These are phyloP conservation scores for Falco cherrug DNA, from an alignment of 2,797 vertebrate species.

Conservation along the genomic window DNA sequence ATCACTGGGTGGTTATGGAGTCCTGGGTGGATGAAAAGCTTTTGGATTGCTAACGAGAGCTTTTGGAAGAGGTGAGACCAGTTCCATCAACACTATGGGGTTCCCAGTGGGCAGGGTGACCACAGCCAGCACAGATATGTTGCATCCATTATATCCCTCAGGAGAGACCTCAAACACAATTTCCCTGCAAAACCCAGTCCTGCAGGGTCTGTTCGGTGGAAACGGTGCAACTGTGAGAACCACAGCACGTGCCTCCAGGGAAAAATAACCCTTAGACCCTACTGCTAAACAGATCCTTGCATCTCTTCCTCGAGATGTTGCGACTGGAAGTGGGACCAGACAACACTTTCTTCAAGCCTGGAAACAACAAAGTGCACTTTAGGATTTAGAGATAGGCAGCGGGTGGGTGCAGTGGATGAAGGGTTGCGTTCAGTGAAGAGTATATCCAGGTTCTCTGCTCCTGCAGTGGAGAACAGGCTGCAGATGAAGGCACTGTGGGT, in stretches of 20 bases:
- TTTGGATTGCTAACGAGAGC: not conserved
- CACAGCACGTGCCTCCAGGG: rapidly evolving
- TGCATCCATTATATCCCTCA: not conserved
- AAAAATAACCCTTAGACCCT: not conserved
- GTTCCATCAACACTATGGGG: not conserved
- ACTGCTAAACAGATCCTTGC: not conserved
- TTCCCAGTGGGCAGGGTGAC: not conserved
- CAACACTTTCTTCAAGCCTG: not conserved
- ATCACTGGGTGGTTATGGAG: not conserved
- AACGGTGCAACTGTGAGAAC: not conserved
- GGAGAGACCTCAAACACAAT: not conserved
- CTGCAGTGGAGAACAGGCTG: not conserved
- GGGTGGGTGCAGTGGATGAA: not conserved
- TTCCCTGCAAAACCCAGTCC: not conserved
- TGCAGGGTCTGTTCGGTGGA: not conserved
- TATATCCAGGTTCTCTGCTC: not conserved
- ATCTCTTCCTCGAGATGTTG: not conserved
- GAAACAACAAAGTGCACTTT: not conserved
- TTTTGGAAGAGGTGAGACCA: not conserved
- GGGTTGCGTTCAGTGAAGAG: not conserved
- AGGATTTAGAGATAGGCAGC: not conserved
- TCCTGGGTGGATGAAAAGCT: not conserved
- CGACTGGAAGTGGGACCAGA: not conserved
- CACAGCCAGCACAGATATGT: not conserved
- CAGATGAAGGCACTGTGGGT: not conserved